Evolutionary conservation across 2,888 invertebrate genomes (phyloP), one percentile per base, ranked within the genome.

Genomic region (Didymodactylos carnosus): DNA sequence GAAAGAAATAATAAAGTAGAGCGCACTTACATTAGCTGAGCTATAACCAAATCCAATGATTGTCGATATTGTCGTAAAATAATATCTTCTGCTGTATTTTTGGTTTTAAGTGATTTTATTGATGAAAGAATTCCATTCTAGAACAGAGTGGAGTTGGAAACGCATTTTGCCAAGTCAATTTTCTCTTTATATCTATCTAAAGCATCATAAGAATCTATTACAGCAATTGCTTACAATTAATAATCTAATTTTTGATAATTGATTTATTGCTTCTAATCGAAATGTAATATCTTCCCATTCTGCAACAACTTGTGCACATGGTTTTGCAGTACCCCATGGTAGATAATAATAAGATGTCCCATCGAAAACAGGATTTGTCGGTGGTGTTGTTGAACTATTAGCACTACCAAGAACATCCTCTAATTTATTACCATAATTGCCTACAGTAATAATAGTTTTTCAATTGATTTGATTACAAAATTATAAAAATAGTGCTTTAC

Each of bases 391-490:
- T 19, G 84, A 84, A 2, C 83, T 80, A 77, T 82, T 82, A 0
- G 85, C 84, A 62, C 10, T 35, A 13, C 82, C 79, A 41, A 83
- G 79, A 51, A 80, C 79, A 73, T 83, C 83, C 78, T 85, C 85
- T 73, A 85, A 79, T 78, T 84, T 84, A 81, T 85, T 85, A 41
- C 85, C 85, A 80, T 83, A 85, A 80, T 84, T 85, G 76, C 84
- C 84, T 81, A 75, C 2, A 71, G 11, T 46, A 19, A 16, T 19
- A n/a, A 16, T 19, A n/a, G n/a, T n/a, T 11, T 70, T 8, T 11
- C 19, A 41, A 16, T 71, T 25, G 23, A 19, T 5, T 51, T 19
- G 10, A n/a, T 23, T 13, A 19, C 29, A 73, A 13, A 8, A 19
- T n/a, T 72, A 73, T n/a, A 35, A 23, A 23, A 75, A 19, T 16